A percentile compares a stretch with the other conserved stretches of the same genome.
These are phyloP conservation scores for Tricholauxania praeusta DNA, from an alignment of 2,888 invertebrate species.

Conservation along the genomic window DNA sequence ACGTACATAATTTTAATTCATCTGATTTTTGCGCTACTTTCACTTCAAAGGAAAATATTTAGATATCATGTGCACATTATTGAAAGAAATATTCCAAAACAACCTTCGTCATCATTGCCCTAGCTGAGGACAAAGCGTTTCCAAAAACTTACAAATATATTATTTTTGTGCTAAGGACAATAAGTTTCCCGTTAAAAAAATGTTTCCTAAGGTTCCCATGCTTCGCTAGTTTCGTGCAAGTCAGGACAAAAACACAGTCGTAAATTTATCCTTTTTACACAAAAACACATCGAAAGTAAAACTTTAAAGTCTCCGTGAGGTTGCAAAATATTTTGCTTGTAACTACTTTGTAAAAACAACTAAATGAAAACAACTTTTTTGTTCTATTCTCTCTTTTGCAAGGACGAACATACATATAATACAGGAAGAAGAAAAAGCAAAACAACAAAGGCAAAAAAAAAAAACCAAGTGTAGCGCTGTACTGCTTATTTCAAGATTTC, in stretches of 20 bases:
- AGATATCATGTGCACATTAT: neutral
- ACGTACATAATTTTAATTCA: too few relatives aligned
- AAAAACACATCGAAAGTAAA: slow-evolving; percentile 2
- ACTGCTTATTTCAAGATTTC: neutral
- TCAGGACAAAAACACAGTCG: slow-evolving; percentile 13
- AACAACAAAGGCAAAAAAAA: neutral
- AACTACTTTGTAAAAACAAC: slow-evolving; percentile 1
- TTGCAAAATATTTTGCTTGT: slow-evolving; percentile 15
- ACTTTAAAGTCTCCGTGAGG: slow-evolving; percentile 10
- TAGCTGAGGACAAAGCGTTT: neutral
- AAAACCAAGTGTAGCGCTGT: neutral
- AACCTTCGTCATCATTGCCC: neutral
- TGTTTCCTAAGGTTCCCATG: neutral
- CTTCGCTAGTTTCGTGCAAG: neutral
- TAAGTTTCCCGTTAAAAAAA: neutral
- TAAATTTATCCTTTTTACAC: neutral
- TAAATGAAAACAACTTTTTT: slow-evolving; percentile 1
- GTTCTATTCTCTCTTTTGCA: neutral
- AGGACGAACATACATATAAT: neutral
- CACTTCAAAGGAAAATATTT: too few relatives aligned
- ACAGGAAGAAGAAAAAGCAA: neutral
- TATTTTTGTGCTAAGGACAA: neutral
- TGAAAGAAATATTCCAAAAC: neutral
- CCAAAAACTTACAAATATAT: neutral
- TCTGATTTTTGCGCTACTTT: too few relatives aligned